A percentile compares a stretch with the other conserved stretches of the same genome.
Conservation (phyloP, 2,797 vertebrate species). For the Moxostoma hubbsi region DNA sequence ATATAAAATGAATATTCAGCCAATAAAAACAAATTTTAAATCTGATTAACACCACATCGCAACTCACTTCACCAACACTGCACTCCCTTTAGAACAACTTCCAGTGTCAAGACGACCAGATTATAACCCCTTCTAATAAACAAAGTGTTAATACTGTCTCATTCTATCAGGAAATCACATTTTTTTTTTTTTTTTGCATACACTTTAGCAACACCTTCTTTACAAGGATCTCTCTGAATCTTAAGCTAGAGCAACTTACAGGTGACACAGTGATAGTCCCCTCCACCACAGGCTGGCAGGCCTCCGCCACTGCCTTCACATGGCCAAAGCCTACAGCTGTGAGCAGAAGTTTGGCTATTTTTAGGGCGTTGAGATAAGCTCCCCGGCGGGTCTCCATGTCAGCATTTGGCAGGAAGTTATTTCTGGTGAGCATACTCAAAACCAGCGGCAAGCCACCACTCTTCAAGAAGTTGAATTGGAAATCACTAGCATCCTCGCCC, state of each 20-base stretch:
- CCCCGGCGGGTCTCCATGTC: slow-evolving; percentile 98
- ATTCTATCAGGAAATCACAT: neutral
- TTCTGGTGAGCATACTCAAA: slow-evolving; percentile 97
- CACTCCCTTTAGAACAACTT: too few relatives aligned
- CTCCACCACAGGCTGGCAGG: slow-evolving; percentile 93
- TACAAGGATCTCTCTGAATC: neutral
- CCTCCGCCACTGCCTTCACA: slow-evolving; percentile 96
- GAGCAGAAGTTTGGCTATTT: slow-evolving; percentile 95
- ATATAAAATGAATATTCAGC: too few relatives aligned
- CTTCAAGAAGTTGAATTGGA: slow-evolving; percentile 98
- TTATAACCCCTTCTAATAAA: neutral
- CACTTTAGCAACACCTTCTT: neutral
- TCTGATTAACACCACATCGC: too few relatives aligned
- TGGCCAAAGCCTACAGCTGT: slow-evolving; percentile 97
- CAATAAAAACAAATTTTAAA: too few relatives aligned
- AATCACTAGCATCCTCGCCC: slow-evolving; percentile 96
- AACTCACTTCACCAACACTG: too few relatives aligned
- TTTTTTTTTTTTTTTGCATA: neutral
- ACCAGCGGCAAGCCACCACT: slow-evolving; percentile 96
- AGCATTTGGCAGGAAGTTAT: slow-evolving; percentile 97
- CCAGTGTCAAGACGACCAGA: neutral
- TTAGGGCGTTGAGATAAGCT: slow-evolving; percentile 96
- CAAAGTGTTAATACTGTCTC: too few relatives aligned
- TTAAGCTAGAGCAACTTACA: slow-evolving; percentile 74
- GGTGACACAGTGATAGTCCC: slow-evolving; percentile 91